phyloP scores from a whole-genome alignment of 1,140 invertebrate species.

The Drosophila rufa region DNA sequence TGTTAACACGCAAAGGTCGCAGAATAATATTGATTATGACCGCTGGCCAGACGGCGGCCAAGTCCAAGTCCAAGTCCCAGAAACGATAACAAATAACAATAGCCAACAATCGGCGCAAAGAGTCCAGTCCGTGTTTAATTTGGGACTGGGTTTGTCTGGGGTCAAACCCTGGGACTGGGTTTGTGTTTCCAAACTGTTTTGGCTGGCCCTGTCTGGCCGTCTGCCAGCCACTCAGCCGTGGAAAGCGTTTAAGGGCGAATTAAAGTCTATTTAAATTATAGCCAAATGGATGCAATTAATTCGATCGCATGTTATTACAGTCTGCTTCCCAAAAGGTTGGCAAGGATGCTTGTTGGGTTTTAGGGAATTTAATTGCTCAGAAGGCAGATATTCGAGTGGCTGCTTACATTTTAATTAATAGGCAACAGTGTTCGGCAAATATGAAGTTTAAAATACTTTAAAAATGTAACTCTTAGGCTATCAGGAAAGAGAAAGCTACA shows the following conservation, averaged over 20 bases:
- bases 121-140: slow-evolving; percentile 21
- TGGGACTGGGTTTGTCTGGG: slow-evolving; percentile 19
- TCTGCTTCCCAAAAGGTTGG: background rate
- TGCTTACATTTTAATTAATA: background rate
- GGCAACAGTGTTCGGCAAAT: background rate
- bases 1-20: slow-evolving; percentile 75
- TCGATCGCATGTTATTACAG: slow-evolving; percentile 3
- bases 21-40: slow-evolving; percentile 75
- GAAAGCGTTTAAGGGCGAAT: slow-evolving; percentile 9
- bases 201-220: slow-evolving; percentile 17
- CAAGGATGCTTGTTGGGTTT: background rate
- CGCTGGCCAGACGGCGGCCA: slow-evolving; percentile 52
- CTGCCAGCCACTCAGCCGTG: slow-evolving; percentile 6
- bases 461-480: too few relatives aligned
- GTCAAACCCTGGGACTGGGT: background rate
- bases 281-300: slow-evolving; percentile 17
- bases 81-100: slow-evolving; percentile 60
- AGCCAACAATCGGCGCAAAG: slow-evolving; percentile 51
- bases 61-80: slow-evolving; percentile 12
- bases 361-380: background rate
- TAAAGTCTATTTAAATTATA: slow-evolving; percentile 21
- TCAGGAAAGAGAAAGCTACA: too few relatives aligned
- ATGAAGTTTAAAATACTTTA: too few relatives aligned
- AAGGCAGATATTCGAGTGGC: too few relatives aligned
- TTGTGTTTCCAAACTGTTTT: slow-evolving; percentile 32